Evolutionary conservation across 2,797 vertebrate species (phyloP), one percentile per base, ranked within the genome.

Genomic region (Epinephelus awoara): DNA sequence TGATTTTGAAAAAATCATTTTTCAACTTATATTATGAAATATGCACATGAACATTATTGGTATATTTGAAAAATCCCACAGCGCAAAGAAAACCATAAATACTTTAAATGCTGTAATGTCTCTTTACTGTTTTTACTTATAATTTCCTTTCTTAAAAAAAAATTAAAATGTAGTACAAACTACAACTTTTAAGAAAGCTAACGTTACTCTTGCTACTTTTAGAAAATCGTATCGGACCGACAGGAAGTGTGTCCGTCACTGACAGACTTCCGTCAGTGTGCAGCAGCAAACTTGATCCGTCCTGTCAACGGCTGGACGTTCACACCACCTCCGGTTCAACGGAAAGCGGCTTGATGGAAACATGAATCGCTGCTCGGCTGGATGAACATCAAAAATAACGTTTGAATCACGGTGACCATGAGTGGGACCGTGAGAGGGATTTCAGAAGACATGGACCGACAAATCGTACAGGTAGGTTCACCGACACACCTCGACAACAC

Each of bases 381-480:
- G 25, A 67, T 72, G 47, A 72, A 46, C 27, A 7, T 18, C 17
- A 47, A 0, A 68, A 77, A 55, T 19, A 61, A 29, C 17, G 4
- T 21, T 7, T 49, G 0, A 67, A 44, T 15, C 23, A 21, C 1
- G 7, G 13, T 14, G 47, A 72, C 7, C 46, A 87, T 85, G 87
- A 91, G 73, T 57, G 65, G 67, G 40, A n/a, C 51, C 79, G 15
- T 66, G 55, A 77, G 52, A 17, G 72, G 71, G 27, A 25, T 72
- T 18, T 51, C 57, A 21, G 75, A 82, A 27, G 86, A 71, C 64
- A 94, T 94, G 93, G 90, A 94, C 70, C 69, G 87, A 80, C 89
- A 88, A 17, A 84, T 92, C 42, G 61, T 84, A 38, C 88, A 90
- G 92, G 95, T 95, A 29, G 64, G 90, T 63, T 6, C 3, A n/a